Conservation (phyloP, 1,140 invertebrate genomes). For the Tetramorium simillimum region DNA sequence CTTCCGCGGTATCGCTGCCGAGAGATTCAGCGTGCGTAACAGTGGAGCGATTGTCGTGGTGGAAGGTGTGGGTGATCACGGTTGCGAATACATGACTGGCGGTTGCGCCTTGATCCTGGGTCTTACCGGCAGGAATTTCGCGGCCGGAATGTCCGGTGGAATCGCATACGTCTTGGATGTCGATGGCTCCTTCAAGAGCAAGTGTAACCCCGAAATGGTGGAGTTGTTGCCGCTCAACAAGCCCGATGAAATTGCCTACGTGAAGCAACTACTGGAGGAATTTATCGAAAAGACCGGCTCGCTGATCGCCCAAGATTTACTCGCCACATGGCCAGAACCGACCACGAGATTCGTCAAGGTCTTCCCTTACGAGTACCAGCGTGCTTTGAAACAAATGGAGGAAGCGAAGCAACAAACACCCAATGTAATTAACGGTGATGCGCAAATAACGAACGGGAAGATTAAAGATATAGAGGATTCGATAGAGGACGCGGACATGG, state of each 20-base stretch:
- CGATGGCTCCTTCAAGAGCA: constrained; percentile 93
- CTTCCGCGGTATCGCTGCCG: constrained; percentile 98
- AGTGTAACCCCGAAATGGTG: constrained; percentile 97
- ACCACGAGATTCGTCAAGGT: constrained; percentile 96
- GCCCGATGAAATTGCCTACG: constrained; percentile 92
- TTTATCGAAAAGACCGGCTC: constrained; percentile 97
- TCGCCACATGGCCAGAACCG: constrained; percentile 93
- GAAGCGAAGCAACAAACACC: constrained; percentile 84
- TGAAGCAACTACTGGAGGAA: constrained; percentile 93
- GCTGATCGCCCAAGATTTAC: constrained; percentile 91
- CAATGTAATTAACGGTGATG: constrained; percentile 80
- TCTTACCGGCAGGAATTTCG: constrained; percentile 98
- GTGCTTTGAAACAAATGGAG: constrained; percentile 92
- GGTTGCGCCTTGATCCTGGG: constrained; percentile 96
- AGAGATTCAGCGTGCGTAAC: constrained; percentile 99
- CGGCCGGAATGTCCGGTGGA: constrained; percentile 99
- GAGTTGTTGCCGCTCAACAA: constrained; percentile 93
- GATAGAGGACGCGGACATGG: constrained; percentile 90
- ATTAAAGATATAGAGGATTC: constrained; percentile 96
- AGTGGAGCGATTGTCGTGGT: constrained; percentile 96
- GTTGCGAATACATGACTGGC: constrained; percentile 99
- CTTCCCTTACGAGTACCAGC: constrained; percentile 98
- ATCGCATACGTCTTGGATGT: constrained; percentile 98
- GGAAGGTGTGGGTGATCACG: constrained; percentile 99
- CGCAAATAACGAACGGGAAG: constrained; percentile 81